Percentiles rank a stretch among this genome's conserved stretches.
Conservation (phyloP, 1,140 invertebrate species). For the Helicoverpa zea region DNA sequence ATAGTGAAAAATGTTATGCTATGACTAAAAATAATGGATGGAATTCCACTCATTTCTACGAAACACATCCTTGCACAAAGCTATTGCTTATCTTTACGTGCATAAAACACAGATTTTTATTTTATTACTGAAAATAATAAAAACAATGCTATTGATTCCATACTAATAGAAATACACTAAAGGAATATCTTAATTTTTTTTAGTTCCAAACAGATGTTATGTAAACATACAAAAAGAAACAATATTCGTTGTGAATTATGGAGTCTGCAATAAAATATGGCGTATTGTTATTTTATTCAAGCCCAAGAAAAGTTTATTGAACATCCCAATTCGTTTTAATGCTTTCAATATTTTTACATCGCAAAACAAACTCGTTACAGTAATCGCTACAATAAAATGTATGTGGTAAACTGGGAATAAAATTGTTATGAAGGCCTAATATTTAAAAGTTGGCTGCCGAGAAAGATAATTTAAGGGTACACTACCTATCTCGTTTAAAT, state of each 20-base stretch:
- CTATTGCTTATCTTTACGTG: too few relatives aligned
- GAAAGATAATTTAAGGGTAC: background rate
- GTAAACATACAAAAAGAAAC: slow-evolving; percentile 17
- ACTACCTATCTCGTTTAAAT: background rate
- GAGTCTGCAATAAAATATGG: slow-evolving; percentile 35
- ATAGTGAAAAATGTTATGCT: too few relatives aligned
- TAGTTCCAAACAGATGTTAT: slow-evolving; percentile 21
- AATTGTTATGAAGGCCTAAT: background rate
- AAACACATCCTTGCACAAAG: too few relatives aligned
- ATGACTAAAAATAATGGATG: too few relatives aligned
- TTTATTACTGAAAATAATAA: too few relatives aligned
- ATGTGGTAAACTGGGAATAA: slow-evolving; percentile 6
- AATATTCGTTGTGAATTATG: slow-evolving; percentile 12
- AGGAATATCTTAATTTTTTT: background rate
- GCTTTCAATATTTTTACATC: slow-evolving; percentile 34
- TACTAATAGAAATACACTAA: too few relatives aligned
- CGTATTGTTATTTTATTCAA: slow-evolving; percentile 43
- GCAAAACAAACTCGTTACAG: slow-evolving; percentile 32
- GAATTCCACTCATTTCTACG: too few relatives aligned
- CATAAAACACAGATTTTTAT: too few relatives aligned
- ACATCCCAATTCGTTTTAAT: slow-evolving; percentile 42
- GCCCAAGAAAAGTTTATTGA: slow-evolving; percentile 37
- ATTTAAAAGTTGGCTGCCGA: background rate
- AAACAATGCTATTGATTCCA: too few relatives aligned
- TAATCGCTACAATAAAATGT: slow-evolving; percentile 28